These are phyloP conservation scores for Hormaphis cornu DNA, from an alignment of 1,140 invertebrate genomes.

Conservation along the genomic window DNA sequence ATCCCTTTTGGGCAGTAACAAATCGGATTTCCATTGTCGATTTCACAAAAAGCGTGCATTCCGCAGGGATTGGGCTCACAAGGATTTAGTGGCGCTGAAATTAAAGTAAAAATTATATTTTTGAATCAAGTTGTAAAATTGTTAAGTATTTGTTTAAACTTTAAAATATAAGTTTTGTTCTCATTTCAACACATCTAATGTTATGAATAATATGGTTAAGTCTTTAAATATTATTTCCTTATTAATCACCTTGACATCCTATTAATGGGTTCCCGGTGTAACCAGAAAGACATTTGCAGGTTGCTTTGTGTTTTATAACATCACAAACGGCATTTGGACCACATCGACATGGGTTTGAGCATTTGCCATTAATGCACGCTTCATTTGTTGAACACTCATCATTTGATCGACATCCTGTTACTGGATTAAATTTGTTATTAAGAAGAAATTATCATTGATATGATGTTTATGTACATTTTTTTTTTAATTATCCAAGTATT, in stretches of 20 bases:
- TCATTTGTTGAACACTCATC: constrained; percentile 57
- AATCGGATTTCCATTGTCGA: constrained; percentile 74
- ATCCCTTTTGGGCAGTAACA: constrained; percentile 81
- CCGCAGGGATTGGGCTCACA: constrained; percentile 79
- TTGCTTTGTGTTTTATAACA: constrained; percentile 59
- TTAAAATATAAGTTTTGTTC: background rate
- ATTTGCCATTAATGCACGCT: constrained; percentile 64
- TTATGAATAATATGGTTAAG: background rate
- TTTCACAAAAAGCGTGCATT: constrained; percentile 69
- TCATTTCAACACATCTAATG: background rate
- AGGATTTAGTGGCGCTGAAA: constrained; percentile 54
- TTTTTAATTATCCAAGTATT: no score
- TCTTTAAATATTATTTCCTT: background rate
- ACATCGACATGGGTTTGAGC: constrained; percentile 64
- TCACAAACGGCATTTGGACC: constrained; percentile 66
- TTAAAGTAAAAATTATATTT: background rate
- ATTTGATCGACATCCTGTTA: constrained; percentile 57
- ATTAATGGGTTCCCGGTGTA: constrained; percentile 59
- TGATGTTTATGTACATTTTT: no score
- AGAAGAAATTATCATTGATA: constrained; percentile 33
- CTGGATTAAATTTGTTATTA: constrained; percentile 41
- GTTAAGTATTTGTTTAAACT: background rate
- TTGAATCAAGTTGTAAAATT: background rate
- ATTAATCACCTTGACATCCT: constrained; percentile 42
- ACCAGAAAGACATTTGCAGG: constrained; percentile 65